Base-by-base conservation (phyloP, 2,797 vertebrate genomes). In the Tauraco hartlaubi region DNA sequence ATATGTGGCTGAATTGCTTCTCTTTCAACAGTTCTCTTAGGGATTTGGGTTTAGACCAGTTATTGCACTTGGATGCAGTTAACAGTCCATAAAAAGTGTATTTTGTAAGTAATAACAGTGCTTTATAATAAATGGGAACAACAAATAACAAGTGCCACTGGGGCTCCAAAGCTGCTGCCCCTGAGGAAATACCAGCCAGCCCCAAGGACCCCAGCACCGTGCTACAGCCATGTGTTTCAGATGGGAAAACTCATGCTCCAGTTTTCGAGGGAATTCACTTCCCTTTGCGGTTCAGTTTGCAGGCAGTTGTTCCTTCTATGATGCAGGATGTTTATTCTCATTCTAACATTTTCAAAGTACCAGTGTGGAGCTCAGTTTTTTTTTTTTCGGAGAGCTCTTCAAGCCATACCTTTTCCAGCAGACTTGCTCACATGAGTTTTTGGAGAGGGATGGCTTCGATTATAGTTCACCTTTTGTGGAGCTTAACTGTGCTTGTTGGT, bases 11-110 rank as follows among this genome's bases (percentile, higher is more conserved):
- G 82, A 96, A 94, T 82, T 83, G 72, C 91, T 86, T 91, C 83
- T 90, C 87, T 94, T 94, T 80, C 76, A 90, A 63, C 54, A 64
- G 64, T 76, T 92, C 94, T 95, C 94, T 48, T 7, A 85, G 87
- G 91, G 69, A 92, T 94, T 90, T 71, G 84, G 80, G 55, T 88
- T 88, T 63, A 81, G 76, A 55, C 29, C 78, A 64, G 87, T 90
- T 94, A 91, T 75, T 95, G 82, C 81, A 88, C 75, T 93, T 68
- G 72, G 68, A 91, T 92, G 62, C 66, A 69, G 83, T 73, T 73
- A 92, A 75, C 28, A 73, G 68, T 66, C 79, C 77, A 82, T 94
- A 87, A 85, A 76, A 80, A 31, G 37, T 66, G 9, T 72, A 48
- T 81, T 83, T 92, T 62, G 55, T 92, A 91, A 96, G 94, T 80